Evolutionary conservation across 2,113 vertebrate species (phyloP), one percentile per base, ranked within the genome.

Genomic region (Sialia sialis): DNA sequence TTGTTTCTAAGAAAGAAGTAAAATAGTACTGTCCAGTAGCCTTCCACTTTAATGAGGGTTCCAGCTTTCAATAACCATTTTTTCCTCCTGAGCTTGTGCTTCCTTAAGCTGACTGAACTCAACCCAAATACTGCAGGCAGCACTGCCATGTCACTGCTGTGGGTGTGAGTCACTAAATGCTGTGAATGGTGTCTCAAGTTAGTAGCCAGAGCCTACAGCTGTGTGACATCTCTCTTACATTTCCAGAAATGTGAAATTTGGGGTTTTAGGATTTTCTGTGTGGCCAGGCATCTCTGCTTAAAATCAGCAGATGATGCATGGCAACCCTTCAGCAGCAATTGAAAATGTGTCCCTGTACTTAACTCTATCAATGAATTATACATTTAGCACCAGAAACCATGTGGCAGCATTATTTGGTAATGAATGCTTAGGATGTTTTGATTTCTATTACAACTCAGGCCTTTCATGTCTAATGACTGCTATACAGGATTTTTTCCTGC

Each of bases 391-490:
- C 51, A 91, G 67, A 84, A 94, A 34, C 78, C 89, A 83, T 44
- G 68, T 80, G 78, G 89, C 75, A 90, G 67, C 84, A 62, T 93
- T 93, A 74, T 91, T 89, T 88, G 72, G 59, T 94, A 94, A 94
- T 94, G 85, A 83, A 51, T 94, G 84, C 87, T 95, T 83, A 48
- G 87, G 51, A 59, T 85, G 87, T 88, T 95, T 90, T 88, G 79
- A 74, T 95, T 95, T 95, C 82, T 83, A 1, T 56, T 84, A 41
- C 75, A 63, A 2, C 90, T 88, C 55, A 64, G 49, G 63, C 93
- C 80, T 95, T 92, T 95, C 56, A 76, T 86, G 75, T 77, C 85
- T 91, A 74, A 95, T 83, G 69, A 89, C 70, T 91, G 89, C 89
- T 94, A 11, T 85, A 63, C 82, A 66, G 44, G 41, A 67, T 30